These are phyloP conservation scores for Protonibea diacanthus DNA, from an alignment of 2,797 vertebrate species.

Conservation along the genomic window DNA sequence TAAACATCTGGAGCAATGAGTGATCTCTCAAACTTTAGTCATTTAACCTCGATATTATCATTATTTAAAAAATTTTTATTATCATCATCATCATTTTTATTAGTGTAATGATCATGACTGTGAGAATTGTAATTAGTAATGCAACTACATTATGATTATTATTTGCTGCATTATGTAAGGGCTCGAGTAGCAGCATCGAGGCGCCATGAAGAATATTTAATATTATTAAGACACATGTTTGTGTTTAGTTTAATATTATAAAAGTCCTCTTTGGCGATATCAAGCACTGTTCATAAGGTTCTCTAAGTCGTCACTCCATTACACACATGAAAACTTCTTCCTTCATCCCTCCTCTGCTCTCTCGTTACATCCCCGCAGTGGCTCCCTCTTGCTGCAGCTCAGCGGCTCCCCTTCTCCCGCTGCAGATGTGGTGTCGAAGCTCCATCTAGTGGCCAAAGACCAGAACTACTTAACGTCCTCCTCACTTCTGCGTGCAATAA, in stretches of 20 bases:
- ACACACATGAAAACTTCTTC: not conserved
- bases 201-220: not conserved
- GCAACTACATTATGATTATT: not conserved
- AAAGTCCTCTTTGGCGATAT: not conserved
- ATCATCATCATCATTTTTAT: not conserved
- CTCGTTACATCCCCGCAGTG: not conserved
- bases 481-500: too few species aligned
- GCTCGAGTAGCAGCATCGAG: too few species aligned
- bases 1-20: not conserved
- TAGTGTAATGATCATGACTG: not conserved
- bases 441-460: constrained; percentile 33
- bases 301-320: not conserved
- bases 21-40: not conserved
- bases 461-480: too few species aligned
- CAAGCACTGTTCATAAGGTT: not conserved
- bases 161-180: not conserved
- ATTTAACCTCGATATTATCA: not conserved
- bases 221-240: not conserved
- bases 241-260: not conserved
- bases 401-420: not conserved
- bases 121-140: not conserved
- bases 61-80: too few species aligned
- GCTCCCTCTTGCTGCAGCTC: not conserved
- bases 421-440: constrained; percentile 11
- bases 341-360: not conserved